Base-by-base conservation (phyloP, 2,113 vertebrate genomes). In the Serilophus lunatus region DNA sequence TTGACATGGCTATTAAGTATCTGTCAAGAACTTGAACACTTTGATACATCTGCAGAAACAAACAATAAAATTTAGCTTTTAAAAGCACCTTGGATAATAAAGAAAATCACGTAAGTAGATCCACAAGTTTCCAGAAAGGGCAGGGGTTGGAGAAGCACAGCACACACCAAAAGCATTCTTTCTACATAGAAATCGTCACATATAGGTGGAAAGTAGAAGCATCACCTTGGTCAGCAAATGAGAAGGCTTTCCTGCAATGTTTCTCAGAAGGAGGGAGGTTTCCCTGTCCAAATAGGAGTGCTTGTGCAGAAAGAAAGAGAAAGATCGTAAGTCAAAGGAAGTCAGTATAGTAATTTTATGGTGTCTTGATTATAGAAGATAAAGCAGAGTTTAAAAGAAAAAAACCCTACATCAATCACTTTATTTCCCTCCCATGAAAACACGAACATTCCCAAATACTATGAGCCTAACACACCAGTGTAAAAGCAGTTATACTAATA, bases 161-260 rank as follows among this genome's bases (percentile, higher is more conserved):
- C 59, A 94, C 49, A 60, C 88, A 92, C 65, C 19, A 91, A 57
- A 93, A 90, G 70, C 83, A 96, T 92, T 97, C 89, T 96, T 96
- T 96, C 97, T 97, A 97, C 53, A 96, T 14, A 71, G 92, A 96
- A 96, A 93, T 19, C 95, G 95, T 96, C 95, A 95, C 97, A 98
- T 97, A 97, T 92, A 98, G 94, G 96, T 96, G 95, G 97, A 97
- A 98, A 97, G 96, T 97, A 97, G 97, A 96, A 96, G 96, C 95
- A 95, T 99, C 99, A 99, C 99, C 99, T 99, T 99, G 98, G 99
- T 99, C 99, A 99, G 99, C 98, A 99, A 99, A 98, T 99, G 99
- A 99, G 99, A 99, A 98, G 99, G 99, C 96, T 99, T 99, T 98
- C 99, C 99, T 98, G 99, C 99, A 99, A 99, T 99, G 98, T 99